Percentiles rank a stretch among this genome's conserved stretches.
These are phyloP conservation scores for Papilio demoleus DNA, from an alignment of 2,888 invertebrate genomes.

Conservation along the genomic window DNA sequence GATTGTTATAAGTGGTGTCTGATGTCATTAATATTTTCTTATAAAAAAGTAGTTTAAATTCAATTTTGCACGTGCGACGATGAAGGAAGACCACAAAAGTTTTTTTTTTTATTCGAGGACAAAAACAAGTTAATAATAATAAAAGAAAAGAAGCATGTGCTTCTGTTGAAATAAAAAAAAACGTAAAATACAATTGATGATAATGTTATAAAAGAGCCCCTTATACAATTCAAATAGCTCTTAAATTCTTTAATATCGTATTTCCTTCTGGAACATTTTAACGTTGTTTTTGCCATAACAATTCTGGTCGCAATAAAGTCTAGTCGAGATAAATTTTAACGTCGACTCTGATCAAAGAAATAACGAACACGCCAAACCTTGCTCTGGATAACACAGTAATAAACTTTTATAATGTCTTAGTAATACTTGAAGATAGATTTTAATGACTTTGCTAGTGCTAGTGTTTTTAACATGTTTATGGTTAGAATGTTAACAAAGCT, in stretches of 20 bases:
- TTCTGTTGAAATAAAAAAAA: too few relatives aligned
- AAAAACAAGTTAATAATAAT: too few relatives aligned
- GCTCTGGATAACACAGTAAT: conserved; percentile 15
- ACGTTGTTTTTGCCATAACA: conserved; percentile 15
- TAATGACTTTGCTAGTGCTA: neutral
- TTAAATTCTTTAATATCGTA: neutral
- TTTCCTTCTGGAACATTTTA: conserved; percentile 11
- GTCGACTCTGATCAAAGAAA: conserved; percentile 3
- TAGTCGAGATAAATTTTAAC: conserved; percentile 9
- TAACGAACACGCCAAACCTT: neutral
- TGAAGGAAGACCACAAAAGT: too few relatives aligned
- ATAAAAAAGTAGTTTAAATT: too few relatives aligned
- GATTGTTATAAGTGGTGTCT: too few relatives aligned
- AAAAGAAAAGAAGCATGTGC: too few relatives aligned
- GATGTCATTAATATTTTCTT: too few relatives aligned
- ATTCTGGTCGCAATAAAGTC: neutral
- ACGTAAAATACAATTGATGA: too few relatives aligned
- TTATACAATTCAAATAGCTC: neutral
- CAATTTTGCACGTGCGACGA: too few relatives aligned
- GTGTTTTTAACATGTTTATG: neutral
- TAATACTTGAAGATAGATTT: neutral
- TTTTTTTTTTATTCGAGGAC: too few relatives aligned
- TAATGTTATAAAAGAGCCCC: neutral
- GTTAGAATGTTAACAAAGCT: too few relatives aligned
- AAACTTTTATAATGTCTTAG: conserved; percentile 17